Evolutionary conservation across 2,888 invertebrate species (phyloP), one percentile per base, ranked within the genome.

Genomic region (Smittia aterrima): DNA sequence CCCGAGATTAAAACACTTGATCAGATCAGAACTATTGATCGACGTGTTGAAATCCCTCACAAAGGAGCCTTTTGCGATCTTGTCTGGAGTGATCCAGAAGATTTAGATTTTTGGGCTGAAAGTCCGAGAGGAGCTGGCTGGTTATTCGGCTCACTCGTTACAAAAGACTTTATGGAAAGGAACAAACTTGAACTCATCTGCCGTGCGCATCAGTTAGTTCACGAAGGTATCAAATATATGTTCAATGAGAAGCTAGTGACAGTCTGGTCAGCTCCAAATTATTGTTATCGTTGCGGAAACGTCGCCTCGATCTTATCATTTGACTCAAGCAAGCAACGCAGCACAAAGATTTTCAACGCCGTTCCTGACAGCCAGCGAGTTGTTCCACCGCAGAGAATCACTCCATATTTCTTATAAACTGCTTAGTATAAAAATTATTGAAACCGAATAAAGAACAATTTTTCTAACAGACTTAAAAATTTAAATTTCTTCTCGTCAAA

Each of bases 231-330:
- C 84, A 98, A 96, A 85, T 99, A 96, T 82, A 96, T 98, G 95
- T 99, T 99, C 83, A 92, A 97, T 80, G 92, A 96, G 79, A 92
- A 94, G 82, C 85, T 99, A 78, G 97, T 98, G 40, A 99, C 99
- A 0, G 96, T 99, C 1, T 99, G 99, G 96, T 97, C 98, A 16
- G 99, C 99, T 3, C 99, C 99, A 2, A 99, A 99, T 85, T 99
- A 99, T 84, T 99, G 99, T 84, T 99, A 99, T 83, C 90, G 99
- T 25, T 99, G 99, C 82, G 99, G 98, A 66, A 99, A 99, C 83
- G 91, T 97, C 74, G 99, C 99, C 2, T 96, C 98, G 70, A 98
- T 99, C 79, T 85, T 99, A 80, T 92, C 93, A 82, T 95, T 99
- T 81, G 87, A 89, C 76, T 89, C 90, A 76, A 89, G 90, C 6